Conservation (phyloP, 2,888 invertebrate species). For the Halictus quadricinctus region DNA sequence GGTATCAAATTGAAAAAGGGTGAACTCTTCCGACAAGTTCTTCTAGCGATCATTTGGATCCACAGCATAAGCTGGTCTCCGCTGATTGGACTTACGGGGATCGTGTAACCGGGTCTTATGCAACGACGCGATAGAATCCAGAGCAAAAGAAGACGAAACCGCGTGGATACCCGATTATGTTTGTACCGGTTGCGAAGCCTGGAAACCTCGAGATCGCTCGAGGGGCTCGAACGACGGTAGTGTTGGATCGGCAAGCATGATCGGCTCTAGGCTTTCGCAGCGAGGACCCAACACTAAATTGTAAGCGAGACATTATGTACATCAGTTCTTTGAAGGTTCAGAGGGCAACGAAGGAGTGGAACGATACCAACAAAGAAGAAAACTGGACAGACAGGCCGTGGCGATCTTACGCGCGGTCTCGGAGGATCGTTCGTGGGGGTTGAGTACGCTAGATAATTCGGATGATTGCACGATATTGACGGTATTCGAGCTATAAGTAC, state of each 20-base stretch:
- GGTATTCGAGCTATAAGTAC: conserved; percentile 27
- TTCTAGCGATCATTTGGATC: neutral
- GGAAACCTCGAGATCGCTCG: neutral
- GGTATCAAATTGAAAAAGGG: neutral
- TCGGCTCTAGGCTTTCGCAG: neutral
- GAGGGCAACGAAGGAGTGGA: neutral
- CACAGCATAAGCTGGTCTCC: neutral
- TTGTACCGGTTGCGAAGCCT: neutral
- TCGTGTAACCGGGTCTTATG: neutral
- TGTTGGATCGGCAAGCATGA: neutral
- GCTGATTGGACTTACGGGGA: neutral
- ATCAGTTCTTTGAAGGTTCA: conserved; percentile 18
- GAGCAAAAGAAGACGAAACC: neutral
- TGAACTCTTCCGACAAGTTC: neutral
- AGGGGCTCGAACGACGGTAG: conserved; percentile 2
- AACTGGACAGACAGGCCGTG: neutral
- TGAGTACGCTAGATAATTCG: conserved; percentile 35
- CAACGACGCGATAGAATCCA: neutral
- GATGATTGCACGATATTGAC: conserved; percentile 39
- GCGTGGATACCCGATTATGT: neutral
- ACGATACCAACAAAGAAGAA: neutral
- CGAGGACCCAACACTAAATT: neutral
- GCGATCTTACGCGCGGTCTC: neutral
- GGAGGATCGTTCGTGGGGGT: neutral
- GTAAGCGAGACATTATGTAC: conserved; percentile 6